A percentile compares a stretch with the other conserved stretches of the same genome.
Evolutionary conservation across 2,113 vertebrate genomes (phyloP).

Genomic region (Vombatus ursinus): DNA sequence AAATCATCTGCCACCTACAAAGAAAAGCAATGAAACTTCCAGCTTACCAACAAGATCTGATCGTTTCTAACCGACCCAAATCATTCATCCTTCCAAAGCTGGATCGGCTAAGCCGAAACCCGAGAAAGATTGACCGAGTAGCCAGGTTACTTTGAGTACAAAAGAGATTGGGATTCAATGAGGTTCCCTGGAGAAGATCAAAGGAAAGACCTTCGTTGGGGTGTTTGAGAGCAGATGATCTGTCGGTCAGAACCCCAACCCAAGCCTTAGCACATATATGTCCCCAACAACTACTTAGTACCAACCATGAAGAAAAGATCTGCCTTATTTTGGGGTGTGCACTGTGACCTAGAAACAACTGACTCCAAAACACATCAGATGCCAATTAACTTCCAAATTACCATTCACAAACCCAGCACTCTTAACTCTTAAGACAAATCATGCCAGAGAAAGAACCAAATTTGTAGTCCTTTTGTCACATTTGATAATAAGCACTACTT

Average conservation of each 20-base stretch:
- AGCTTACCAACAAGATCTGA: slow-evolving; percentile 43
- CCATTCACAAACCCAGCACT: slow-evolving; percentile 36
- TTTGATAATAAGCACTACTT: slow-evolving; percentile 16
- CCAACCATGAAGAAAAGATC: slow-evolving; percentile 93
- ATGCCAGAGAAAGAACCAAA: slow-evolving; percentile 6
- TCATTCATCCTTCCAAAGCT: slow-evolving; percentile 81
- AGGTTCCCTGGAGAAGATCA: slow-evolving; percentile 79
- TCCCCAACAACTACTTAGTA: slow-evolving; percentile 88
- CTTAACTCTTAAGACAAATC: slow-evolving; percentile 27
- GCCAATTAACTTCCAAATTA: slow-evolving; percentile 35
- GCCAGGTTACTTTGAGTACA: slow-evolving; percentile 81
- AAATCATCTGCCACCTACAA: background rate
- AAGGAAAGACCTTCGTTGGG: slow-evolving; percentile 76
- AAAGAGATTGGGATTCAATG: slow-evolving; percentile 80
- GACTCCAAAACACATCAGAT: slow-evolving; percentile 34
- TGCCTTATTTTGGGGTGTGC: slow-evolving; percentile 89
- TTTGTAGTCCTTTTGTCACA: slow-evolving; percentile 14
- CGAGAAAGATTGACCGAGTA: slow-evolving; percentile 78
- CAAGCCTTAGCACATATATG: slow-evolving; percentile 74
- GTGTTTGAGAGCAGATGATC: slow-evolving; percentile 77
- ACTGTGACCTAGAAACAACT: slow-evolving; percentile 84
- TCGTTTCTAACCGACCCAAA: slow-evolving; percentile 27
- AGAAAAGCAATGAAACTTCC: slow-evolving; percentile 35
- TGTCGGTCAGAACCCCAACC: slow-evolving; percentile 57
- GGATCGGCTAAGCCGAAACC: slow-evolving; percentile 67